phyloP scores from a whole-genome alignment of 2,888 invertebrate genomes.

The Nephrotoma flavescens region DNA sequence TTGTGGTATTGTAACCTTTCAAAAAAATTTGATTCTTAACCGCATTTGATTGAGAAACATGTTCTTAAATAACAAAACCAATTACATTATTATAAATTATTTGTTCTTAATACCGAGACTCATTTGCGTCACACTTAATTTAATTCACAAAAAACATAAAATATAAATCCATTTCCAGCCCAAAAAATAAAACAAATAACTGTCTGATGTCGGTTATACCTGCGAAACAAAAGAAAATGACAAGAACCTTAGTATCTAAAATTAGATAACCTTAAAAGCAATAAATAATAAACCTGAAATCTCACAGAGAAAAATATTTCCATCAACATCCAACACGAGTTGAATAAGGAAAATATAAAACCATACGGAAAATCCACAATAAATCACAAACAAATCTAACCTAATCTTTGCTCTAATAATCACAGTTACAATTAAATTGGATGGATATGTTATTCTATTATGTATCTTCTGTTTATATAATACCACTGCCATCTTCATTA shows the following conservation, averaged over 20 bases:
- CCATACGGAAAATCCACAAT: background rate
- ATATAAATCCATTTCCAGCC: background rate
- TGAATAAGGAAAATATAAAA: background rate
- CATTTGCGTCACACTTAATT: background rate
- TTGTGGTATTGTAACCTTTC: no score
- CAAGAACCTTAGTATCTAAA: background rate
- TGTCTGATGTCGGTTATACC: background rate
- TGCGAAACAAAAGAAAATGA: background rate
- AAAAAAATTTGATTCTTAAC: no score
- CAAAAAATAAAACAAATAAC: background rate
- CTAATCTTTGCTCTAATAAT: background rate
- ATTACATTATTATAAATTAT: no score
- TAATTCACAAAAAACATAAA: background rate
- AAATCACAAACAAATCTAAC: background rate
- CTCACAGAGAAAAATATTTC: background rate
- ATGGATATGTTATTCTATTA: background rate
- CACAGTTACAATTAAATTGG: background rate
- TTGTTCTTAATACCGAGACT: background rate
- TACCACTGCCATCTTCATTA: background rate
- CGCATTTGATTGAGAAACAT: no score
- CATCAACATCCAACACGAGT: background rate
- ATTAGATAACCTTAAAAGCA: background rate
- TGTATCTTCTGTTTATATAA: background rate
- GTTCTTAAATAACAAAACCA: no score
- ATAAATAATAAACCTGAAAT: background rate